phyloP scores from a whole-genome alignment of 1,140 invertebrate species.

The Piezodorus guildinii region DNA sequence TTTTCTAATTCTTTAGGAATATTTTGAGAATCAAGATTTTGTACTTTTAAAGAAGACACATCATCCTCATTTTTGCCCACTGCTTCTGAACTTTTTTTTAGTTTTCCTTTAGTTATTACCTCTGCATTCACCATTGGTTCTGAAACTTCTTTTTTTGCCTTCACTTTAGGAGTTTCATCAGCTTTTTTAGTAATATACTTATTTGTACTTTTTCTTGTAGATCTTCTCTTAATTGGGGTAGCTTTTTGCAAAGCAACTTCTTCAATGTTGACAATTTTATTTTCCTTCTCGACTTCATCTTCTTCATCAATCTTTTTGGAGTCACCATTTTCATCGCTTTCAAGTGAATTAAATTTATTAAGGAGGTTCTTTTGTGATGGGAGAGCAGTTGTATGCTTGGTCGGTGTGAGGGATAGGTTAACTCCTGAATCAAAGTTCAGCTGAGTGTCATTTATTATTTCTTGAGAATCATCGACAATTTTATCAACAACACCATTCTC shows the following conservation, averaged over 20 bases:
- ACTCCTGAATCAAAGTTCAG: background rate
- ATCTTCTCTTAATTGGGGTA: background rate
- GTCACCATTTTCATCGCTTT: background rate
- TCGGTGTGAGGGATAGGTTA: background rate
- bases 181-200: slow-evolving; percentile 1
- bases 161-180: background rate
- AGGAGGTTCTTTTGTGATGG: background rate
- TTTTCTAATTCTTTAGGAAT: no score
- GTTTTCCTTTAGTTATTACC: no score
- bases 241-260: background rate
- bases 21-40: no score
- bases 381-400: background rate
- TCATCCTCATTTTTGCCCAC: no score
- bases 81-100: no score
- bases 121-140: no score
- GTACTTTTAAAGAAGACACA: no score
- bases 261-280: background rate
- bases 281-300: slow-evolving; percentile 5
- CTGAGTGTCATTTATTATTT: slow-evolving; percentile 12
- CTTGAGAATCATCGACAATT: slow-evolving; percentile 3
- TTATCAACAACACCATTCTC: background rate
- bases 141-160: background rate
- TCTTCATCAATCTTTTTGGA: background rate
- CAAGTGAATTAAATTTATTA: background rate
- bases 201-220: background rate